Conservation (phyloP, 2,888 invertebrate species). For the Drosophila mimica region DNA sequence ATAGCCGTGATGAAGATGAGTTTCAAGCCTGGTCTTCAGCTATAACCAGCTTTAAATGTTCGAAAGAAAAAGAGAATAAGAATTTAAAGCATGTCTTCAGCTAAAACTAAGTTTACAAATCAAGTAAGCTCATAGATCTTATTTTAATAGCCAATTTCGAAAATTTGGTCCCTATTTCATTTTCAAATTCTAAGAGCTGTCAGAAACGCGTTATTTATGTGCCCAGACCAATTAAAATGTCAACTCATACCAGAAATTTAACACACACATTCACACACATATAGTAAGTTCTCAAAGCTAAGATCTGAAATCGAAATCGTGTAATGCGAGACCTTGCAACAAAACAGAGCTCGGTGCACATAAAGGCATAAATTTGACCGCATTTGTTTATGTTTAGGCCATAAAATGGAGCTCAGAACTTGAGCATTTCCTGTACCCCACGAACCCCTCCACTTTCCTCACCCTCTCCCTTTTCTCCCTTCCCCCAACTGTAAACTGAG, state of each 20-base stretch:
- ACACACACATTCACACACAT: conserved; percentile 7
- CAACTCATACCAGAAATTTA: conserved; percentile 39
- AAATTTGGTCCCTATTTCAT: conserved; percentile 22
- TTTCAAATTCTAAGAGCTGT: conserved; percentile 41
- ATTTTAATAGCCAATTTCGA: conserved; percentile 10
- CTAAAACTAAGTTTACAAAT: neutral
- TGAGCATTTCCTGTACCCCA: conserved; percentile 58
- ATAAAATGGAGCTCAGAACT: conserved; percentile 55
- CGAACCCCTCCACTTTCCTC: neutral
- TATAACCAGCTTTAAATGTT: neutral
- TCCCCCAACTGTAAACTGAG: conserved; percentile 5
- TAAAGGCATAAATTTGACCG: conserved; percentile 56
- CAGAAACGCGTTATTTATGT: conserved; percentile 58
- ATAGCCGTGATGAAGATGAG: neutral
- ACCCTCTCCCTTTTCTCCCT: neutral
- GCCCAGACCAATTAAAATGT: conserved; percentile 63
- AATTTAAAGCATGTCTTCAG: neutral
- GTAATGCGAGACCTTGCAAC: conserved; percentile 56
- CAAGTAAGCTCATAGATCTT: conserved; percentile 14
- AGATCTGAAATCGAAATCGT: conserved; percentile 50
- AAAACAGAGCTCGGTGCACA: conserved; percentile 30
- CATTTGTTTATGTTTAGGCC: conserved; percentile 62
- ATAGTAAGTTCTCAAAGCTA: conserved; percentile 24
- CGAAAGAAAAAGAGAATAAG: neutral
- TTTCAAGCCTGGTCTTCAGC: neutral